Evolutionary conservation across 2,797 vertebrate genomes (phyloP).

Genomic region (Sparidentex hasta): DNA sequence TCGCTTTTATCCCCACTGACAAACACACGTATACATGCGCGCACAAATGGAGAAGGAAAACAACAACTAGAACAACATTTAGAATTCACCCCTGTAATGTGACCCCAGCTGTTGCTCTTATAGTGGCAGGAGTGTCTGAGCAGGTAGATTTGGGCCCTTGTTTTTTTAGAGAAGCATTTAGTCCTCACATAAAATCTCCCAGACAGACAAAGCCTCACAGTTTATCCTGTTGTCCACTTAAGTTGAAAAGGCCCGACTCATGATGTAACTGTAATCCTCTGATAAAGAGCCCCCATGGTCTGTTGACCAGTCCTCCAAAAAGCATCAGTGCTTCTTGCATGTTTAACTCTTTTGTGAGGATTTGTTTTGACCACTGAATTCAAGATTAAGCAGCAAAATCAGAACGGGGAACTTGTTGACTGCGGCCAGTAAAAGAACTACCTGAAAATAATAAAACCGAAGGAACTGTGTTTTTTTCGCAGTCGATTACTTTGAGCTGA

Average conservation of each 20-base stretch:
- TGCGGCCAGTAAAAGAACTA: not conserved
- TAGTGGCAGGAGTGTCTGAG: constrained; percentile 12
- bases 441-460: not conserved
- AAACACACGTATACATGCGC: constrained; percentile 14
- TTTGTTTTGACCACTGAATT: not conserved
- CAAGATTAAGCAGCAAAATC: not conserved
- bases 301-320: constrained; percentile 7
- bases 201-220: not conserved
- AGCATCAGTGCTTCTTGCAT: constrained; percentile 3
- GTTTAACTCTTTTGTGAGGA: not conserved
- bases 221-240: not conserved
- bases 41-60: constrained; percentile 82
- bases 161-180: not conserved
- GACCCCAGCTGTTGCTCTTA: constrained; percentile 68
- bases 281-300: constrained; percentile 2
- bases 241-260: not conserved
- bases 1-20: constrained; percentile 72
- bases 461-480: not conserved
- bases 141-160: constrained; percentile 43
- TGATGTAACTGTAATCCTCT: constrained; percentile 40
- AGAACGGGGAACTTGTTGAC: not conserved
- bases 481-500: not conserved
- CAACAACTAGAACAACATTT: constrained; percentile 84
- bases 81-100: constrained; percentile 42
- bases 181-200: not conserved